Conservation (phyloP, 2,113 vertebrate species). For the Blennius ocellaris region DNA sequence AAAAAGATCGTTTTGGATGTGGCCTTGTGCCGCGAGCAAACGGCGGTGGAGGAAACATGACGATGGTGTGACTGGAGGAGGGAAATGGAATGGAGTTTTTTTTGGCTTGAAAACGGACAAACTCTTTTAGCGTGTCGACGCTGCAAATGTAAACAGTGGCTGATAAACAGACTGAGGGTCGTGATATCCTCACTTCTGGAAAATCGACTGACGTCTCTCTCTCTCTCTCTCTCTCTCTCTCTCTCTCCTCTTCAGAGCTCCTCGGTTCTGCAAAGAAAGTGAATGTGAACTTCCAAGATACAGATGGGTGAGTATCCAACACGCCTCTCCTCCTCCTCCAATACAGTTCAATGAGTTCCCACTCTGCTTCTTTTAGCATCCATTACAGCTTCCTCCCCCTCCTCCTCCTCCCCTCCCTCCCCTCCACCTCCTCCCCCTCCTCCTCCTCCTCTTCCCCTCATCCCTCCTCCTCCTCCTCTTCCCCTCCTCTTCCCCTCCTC, state of each 20-base stretch:
- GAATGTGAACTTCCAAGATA: slow-evolving; percentile 86
- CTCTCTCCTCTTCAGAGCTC: slow-evolving; percentile 75
- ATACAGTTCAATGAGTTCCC: background rate
- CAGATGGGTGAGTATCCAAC: slow-evolving; percentile 80
- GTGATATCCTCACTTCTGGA: background rate
- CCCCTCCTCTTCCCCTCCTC: too few species aligned
- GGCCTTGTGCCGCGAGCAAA: too few species aligned
- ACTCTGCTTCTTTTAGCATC: background rate
- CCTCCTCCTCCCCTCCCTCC: slow-evolving; percentile 9
- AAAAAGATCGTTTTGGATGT: too few species aligned
- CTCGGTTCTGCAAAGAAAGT: slow-evolving; percentile 85
- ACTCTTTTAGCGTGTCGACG: background rate
- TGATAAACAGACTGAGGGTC: background rate
- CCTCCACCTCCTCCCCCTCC: too few species aligned
- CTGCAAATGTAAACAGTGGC: background rate
- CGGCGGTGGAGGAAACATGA: too few species aligned
- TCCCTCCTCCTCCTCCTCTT: background rate
- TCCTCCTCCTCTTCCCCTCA: background rate
- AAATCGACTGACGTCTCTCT: slow-evolving; percentile 23
- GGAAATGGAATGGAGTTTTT: background rate
- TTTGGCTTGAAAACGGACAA: background rate
- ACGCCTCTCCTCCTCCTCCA: background rate
- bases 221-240: slow-evolving; percentile 43
- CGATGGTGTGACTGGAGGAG: too few species aligned
- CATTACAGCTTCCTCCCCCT: background rate